phyloP scores from a whole-genome alignment of 2,797 vertebrate species.

The Nasua narica region DNA sequence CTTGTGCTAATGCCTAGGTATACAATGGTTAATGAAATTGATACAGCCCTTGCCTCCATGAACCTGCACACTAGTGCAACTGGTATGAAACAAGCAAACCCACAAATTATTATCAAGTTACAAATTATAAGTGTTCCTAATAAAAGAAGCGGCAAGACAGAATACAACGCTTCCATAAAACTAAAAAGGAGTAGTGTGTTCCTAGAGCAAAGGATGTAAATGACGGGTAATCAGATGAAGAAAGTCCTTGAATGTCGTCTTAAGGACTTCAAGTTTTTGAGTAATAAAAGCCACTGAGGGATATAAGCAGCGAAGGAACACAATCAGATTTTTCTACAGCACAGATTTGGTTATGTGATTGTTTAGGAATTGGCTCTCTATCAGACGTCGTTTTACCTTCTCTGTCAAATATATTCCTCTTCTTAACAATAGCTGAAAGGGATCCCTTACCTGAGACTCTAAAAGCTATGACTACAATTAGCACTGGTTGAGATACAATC shows the following conservation, averaged over 20 bases:
- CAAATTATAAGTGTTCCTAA: not conserved
- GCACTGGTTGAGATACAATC: not conserved
- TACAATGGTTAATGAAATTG: not conserved
- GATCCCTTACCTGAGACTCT: not conserved
- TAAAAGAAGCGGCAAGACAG: not conserved
- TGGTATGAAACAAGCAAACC: not conserved
- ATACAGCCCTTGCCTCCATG: not conserved
- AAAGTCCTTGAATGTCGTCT: not conserved
- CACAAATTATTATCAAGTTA: not conserved
- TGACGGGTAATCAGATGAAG: not conserved
- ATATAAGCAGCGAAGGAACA: not conserved
- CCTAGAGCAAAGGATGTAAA: not conserved
- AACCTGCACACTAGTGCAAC: not conserved
- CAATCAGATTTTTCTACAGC: not conserved
- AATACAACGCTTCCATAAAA: not conserved
- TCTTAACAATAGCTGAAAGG: not conserved
- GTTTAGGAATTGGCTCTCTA: not conserved
- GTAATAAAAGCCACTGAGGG: not conserved
- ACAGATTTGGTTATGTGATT: not conserved
- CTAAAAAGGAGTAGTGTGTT: not conserved
- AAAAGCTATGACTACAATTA: not conserved
- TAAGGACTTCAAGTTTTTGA: not conserved
- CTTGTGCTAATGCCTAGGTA: not conserved
- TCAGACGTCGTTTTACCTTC: not conserved
- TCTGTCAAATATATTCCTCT: not conserved